Evolutionary conservation across 2,113 vertebrate species (phyloP).

Genomic region (Cololabis saira): DNA sequence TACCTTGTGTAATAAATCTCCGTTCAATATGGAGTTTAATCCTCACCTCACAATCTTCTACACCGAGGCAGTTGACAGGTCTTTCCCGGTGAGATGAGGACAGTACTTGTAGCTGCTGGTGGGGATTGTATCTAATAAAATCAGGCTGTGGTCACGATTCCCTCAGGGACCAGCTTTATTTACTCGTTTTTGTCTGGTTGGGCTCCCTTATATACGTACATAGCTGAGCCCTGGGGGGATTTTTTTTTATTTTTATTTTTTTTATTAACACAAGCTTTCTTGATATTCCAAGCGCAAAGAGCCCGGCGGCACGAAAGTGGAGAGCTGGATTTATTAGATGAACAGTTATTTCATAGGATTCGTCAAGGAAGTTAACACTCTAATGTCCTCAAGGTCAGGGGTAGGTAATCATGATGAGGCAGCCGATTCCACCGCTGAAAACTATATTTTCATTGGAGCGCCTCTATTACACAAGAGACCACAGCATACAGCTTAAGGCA

Average conservation of each 20-base stretch:
- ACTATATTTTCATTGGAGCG: slow-evolving; percentile 46
- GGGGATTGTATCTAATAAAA: slow-evolving; percentile 59
- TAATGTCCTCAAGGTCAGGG: slow-evolving; percentile 57
- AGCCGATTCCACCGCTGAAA: slow-evolving; percentile 14
- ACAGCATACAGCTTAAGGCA: slow-evolving; percentile 13
- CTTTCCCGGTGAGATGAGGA: slow-evolving; percentile 32
- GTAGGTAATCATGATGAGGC: slow-evolving; percentile 34
- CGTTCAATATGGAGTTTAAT: slow-evolving; percentile 37
- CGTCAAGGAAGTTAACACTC: slow-evolving; percentile 37
- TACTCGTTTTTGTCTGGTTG: slow-evolving; percentile 66
- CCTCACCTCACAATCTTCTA: slow-evolving; percentile 37
- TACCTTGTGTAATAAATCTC: slow-evolving; percentile 1
- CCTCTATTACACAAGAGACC: slow-evolving; percentile 40
- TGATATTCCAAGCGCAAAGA: slow-evolving; percentile 64
- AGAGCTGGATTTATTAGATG: slow-evolving; percentile 16
- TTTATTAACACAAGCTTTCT: slow-evolving; percentile 44
- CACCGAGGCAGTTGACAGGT: slow-evolving; percentile 39
- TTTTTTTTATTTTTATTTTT: too few relatives aligned
- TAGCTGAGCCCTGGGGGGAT: slow-evolving; percentile 26
- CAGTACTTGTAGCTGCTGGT: slow-evolving; percentile 18
- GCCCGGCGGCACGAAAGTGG: slow-evolving; percentile 25
- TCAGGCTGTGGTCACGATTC: slow-evolving; percentile 50
- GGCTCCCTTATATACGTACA: slow-evolving; percentile 62
- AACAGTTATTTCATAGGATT: slow-evolving; percentile 51
- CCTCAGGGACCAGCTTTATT: slow-evolving; percentile 58